Conservation (phyloP, 2,797 vertebrate genomes). For the Limosa lapponica region DNA sequence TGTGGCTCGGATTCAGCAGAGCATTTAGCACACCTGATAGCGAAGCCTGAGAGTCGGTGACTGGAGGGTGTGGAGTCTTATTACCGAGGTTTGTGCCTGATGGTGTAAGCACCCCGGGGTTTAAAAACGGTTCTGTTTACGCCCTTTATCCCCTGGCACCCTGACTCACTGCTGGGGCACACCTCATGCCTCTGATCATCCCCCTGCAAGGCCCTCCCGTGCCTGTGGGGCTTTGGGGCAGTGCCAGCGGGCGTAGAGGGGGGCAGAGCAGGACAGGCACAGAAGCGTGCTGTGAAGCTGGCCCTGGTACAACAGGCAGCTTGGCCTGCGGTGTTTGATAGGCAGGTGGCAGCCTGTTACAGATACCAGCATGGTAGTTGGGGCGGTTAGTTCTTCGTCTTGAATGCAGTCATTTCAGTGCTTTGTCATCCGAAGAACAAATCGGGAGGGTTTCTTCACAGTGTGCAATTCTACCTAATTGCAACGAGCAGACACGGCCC, state of each 20-base stretch:
- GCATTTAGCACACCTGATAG: neutral
- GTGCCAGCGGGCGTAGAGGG: constrained; percentile 16
- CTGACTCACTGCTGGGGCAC: constrained; percentile 27
- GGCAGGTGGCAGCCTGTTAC: constrained; percentile 61
- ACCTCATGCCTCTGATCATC: constrained; percentile 3
- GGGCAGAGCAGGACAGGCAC: neutral
- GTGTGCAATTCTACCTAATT: neutral
- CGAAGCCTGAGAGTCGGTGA: neutral
- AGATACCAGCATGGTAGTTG: neutral
- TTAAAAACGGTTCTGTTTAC: neutral
- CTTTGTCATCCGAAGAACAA: neutral
- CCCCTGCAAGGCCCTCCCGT: neutral
- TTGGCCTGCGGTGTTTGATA: neutral
- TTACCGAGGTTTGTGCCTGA: neutral
- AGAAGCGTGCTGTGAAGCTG: neutral
- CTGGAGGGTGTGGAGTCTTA: neutral
- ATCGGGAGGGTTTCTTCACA: neutral
- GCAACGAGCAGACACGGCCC: fast-evolving
- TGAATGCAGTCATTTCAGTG: neutral
- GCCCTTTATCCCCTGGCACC: neutral
- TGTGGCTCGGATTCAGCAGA: neutral
- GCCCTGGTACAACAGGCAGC: neutral
- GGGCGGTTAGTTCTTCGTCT: neutral
- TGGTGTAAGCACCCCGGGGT: neutral
- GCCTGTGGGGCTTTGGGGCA: neutral